A percentile compares a stretch with the other conserved stretches of the same genome.
These are phyloP conservation scores for Crambe crambe DNA, from an alignment of 37 sponge, comb jelly and placozoan genomes.

Conservation along the genomic window DNA sequence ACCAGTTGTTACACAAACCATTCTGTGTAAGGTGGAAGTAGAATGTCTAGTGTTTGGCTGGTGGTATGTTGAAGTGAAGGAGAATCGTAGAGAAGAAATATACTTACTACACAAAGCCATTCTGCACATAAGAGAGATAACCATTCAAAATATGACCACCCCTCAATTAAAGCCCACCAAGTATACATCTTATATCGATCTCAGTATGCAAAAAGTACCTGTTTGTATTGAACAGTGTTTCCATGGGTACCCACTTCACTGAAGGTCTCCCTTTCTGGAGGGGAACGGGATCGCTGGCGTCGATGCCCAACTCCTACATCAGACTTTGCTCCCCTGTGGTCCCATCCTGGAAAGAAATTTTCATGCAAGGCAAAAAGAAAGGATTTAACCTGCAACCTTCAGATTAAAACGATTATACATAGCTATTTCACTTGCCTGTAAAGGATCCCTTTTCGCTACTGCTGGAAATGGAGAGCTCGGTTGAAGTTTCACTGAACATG, in stretches of 20 bases:
- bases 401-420: too few relatives aligned
- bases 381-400: too few relatives aligned
- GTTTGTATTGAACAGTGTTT: constrained; percentile 1
- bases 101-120: constrained; percentile 1
- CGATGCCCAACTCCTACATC: constrained; percentile 25
- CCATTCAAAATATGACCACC: background rate
- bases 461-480: constrained; percentile 25
- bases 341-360: constrained; percentile 15
- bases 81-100: too few relatives aligned
- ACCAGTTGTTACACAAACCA: too few relatives aligned
- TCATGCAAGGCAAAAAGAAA: background rate
- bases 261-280: constrained; percentile 16
- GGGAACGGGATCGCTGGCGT: background rate
- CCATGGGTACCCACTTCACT: constrained; percentile 31
- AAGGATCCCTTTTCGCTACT: constrained; percentile 19
- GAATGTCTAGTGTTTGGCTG: too few relatives aligned
- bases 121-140: background rate
- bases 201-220: constrained; percentile 1
- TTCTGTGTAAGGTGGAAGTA: too few relatives aligned
- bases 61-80: too few relatives aligned
- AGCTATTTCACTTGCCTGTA: constrained; percentile 8
- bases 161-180: too few relatives aligned
- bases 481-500: constrained; percentile 55
- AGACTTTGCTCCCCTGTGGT: constrained; percentile 15
- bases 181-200: background rate